Evolutionary conservation across 2,113 vertebrate species (phyloP).

Genomic region (Sapayoa aenigma): DNA sequence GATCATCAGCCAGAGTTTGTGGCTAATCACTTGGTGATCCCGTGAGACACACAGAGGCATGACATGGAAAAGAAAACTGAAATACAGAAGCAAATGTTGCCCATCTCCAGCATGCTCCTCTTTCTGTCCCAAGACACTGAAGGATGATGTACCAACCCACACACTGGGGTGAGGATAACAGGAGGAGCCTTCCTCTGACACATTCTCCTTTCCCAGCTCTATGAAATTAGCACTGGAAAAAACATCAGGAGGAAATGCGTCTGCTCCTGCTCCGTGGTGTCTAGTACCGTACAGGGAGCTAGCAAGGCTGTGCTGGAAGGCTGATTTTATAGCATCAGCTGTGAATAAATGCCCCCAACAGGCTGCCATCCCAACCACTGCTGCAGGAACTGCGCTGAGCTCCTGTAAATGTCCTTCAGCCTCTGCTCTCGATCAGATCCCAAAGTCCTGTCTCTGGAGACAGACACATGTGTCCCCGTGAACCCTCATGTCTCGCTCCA

Average conservation of each 20-base stretch:
- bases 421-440: not conserved
- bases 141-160: not conserved
- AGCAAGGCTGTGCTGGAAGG: not conserved
- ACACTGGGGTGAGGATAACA: not conserved
- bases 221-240: not conserved
- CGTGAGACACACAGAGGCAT: not conserved
- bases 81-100: not conserved
- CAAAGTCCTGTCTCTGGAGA: not conserved
- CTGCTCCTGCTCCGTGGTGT: not conserved
- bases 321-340: not conserved
- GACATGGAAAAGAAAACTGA: not conserved
- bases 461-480: accelerated
- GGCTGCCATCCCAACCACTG: not conserved
- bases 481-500: not conserved
- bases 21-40: not conserved
- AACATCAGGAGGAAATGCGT: not conserved
- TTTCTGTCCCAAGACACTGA: not conserved
- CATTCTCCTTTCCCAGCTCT: not conserved
- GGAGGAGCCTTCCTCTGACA: not conserved
- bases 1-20: slow-evolving; percentile 19
- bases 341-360: not conserved
- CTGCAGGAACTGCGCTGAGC: not conserved
- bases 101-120: not conserved
- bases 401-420: accelerated
- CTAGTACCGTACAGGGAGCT: not conserved